Evolutionary conservation across 1,140 invertebrate species (phyloP), one percentile per base, ranked within the genome.

Genomic region (Heliconius hermathena): DNA sequence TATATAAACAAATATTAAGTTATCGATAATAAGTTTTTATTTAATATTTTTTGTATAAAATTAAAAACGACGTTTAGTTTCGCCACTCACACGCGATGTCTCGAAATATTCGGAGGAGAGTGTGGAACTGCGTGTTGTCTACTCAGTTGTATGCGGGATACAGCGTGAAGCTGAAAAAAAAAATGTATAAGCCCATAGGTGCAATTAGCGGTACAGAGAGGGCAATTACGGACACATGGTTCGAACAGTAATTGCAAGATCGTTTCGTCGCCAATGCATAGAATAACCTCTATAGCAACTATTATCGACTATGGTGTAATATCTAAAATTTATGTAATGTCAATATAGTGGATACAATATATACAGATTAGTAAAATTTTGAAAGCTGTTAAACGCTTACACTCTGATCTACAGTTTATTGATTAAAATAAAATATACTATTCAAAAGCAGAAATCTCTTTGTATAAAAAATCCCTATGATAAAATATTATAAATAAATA

Each of bases 191-290:
- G 71, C 33, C 71, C 38, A 71, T 46, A 76, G 71, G 46, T 8
- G 76, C 79, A 73, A 83, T 81, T 79, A 83, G 80, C 49, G 71
- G 77, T 78, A 46, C 54, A 36, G 41, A 76, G 71, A 79, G 74
- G 66, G 77, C 77, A 77, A 71, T 82, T 79, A 82, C n/a, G 54
- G 36, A 60, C 81, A 79, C 77, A 46, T 79, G 77, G 71, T 36
- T 26, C 71, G 49, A 66, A 36, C 77, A 73, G 60, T 81, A 78
- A 81, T 81, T 78, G 70, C 78, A 74, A 13, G 29, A 74, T 72
- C 52, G 57, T 41, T 77, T 26, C 75, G 54, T 38, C 29, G 33
- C 22, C 77, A 71, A 33, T 78, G 66, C 49, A 54, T 73, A 73
- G 71, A 54, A 52, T 73, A 73, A 78, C 54, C 36, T 73, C 71